phyloP scores from a whole-genome alignment of 2,797 vertebrate species.

The Todus mexicanus region DNA sequence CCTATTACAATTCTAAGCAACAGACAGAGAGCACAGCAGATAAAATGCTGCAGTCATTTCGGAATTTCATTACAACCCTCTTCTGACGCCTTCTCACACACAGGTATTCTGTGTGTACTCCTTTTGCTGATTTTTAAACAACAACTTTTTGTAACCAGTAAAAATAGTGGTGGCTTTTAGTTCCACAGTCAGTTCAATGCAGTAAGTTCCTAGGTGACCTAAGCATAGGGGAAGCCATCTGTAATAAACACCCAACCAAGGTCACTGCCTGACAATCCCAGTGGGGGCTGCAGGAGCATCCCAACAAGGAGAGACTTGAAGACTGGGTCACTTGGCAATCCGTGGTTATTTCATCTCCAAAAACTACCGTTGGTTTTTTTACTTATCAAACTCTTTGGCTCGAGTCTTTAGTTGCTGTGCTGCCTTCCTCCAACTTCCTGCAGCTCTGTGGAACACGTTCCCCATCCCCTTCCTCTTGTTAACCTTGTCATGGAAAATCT shows the following conservation, averaged over 20 bases:
- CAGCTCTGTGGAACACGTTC: neutral
- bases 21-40: neutral
- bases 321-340: neutral
- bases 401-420: neutral
- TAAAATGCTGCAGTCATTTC: neutral
- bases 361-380: neutral
- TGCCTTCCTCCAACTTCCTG: neutral
- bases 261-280: neutral
- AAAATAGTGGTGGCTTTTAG: neutral
- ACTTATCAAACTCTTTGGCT: neutral
- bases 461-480: slow-evolving; percentile 21
- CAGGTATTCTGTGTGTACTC: neutral
- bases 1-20: neutral
- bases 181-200: neutral
- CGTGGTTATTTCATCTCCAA: neutral
- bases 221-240: neutral
- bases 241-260: neutral
- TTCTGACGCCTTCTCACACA: neutral
- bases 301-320: neutral
- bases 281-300: neutral
- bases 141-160: neutral
- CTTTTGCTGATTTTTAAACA: neutral
- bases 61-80: neutral
- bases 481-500: slow-evolving; percentile 22
- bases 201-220: neutral